Base-by-base conservation (phyloP, 2,888 invertebrate genomes). In the Sesia apiformis region DNA sequence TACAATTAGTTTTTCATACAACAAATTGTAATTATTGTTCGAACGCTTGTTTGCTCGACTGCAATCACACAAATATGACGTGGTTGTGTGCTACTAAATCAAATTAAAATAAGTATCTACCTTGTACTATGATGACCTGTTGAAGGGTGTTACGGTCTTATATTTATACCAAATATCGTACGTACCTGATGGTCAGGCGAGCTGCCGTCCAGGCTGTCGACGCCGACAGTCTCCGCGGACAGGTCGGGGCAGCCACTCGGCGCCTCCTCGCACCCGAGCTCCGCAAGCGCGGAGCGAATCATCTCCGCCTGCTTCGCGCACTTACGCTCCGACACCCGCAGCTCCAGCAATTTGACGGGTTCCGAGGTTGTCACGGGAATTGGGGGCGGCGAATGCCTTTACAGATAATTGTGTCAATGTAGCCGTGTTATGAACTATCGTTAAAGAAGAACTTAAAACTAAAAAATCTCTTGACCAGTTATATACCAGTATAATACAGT, bases 181-280 rank as follows among this genome's bases (percentile, higher is more conserved):
- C 58, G 58, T 80, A 93, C 93, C 91, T 93, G 93, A 65, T 92
- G 91, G 59, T 94, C 93, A 56, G 91, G 91, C 38, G 91, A 86
- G 73, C 90, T 90, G 59, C 92, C 94, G 60, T 93, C 93, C 4
- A 89, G 69, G 85, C 93, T 80, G 82, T 92, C 86, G 66, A 93
- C 88, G 57, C 92, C 83, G 62, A 92, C 78, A 1, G 95, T 91
- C 82, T 96, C 96, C 5, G 92, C 91, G 71, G 95, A 95, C n/a
- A 96, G 88, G 81, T 96, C 96, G 6, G 92, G 92, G 75, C 95
- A 96, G 53, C 95, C 96, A 4, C 95, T 94, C 8, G 96, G 96
- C 57, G 95, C 91, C 84, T 96, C 96, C 79, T 96, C 96, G 74
- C 96, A 96, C 55, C 96, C 96, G 40, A 96, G 90, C 79, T 96